These are phyloP conservation scores for Callipepla squamata DNA, from an alignment of 2,113 vertebrate genomes.

Conservation along the genomic window DNA sequence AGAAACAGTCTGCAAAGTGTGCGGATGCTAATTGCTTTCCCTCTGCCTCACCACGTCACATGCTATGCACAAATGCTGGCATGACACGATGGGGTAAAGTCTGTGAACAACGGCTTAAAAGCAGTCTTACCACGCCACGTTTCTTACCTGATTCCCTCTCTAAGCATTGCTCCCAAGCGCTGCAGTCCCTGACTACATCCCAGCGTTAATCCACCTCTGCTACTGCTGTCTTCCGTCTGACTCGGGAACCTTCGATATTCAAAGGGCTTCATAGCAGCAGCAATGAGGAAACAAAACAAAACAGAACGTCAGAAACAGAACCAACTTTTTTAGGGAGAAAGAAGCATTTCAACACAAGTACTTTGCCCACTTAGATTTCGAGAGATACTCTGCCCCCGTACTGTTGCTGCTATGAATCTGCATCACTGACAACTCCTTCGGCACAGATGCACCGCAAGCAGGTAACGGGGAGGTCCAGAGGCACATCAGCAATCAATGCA, in stretches of 20 bases:
- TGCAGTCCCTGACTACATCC: conserved; percentile 58
- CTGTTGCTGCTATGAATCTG: conserved; percentile 45
- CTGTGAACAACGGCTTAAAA: conserved; percentile 47
- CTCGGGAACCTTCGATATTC: conserved; percentile 37
- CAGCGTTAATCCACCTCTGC: conserved; percentile 60
- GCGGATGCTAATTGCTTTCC: conserved; percentile 21
- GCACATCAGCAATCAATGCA: not conserved
- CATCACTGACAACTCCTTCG: not conserved
- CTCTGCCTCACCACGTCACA: conserved; percentile 1
- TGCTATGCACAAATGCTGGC: not conserved
- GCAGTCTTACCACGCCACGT: conserved; percentile 14
- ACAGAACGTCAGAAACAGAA: conserved; percentile 4
- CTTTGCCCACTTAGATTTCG: not conserved
- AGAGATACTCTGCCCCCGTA: not conserved
- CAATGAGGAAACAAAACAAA: conserved; percentile 46
- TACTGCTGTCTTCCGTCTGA: conserved; percentile 53
- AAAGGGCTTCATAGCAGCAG: conserved; percentile 61
- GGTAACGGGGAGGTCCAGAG: not conserved
- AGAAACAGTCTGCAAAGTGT: conserved; percentile 38
- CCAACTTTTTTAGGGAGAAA: not conserved
- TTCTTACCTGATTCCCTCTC: conserved; percentile 54
- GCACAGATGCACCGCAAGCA: not conserved
- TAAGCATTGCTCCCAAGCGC: conserved; percentile 60
- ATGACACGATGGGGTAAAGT: not conserved
- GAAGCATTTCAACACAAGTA: not conserved